A percentile compares a stretch with the other conserved stretches of the same genome.
These are phyloP conservation scores for Danaus melanippus DNA, from an alignment of 1,140 invertebrate genomes.

Conservation along the genomic window DNA sequence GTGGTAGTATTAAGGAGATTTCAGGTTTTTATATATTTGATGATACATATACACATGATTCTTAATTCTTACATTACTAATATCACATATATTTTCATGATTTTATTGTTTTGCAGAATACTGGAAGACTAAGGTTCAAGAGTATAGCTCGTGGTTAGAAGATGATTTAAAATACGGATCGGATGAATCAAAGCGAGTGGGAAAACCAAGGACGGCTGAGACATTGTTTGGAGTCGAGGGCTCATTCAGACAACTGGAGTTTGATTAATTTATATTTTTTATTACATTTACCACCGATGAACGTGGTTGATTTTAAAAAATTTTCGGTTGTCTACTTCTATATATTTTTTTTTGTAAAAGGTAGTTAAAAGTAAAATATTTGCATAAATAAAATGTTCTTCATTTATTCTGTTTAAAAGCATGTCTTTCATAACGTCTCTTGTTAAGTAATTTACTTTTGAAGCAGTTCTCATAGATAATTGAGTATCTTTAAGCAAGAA, in stretches of 20 bases:
- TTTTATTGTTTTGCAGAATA: constrained; percentile 39
- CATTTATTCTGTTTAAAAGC: no score
- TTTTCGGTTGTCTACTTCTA: no score
- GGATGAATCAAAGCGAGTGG: constrained; percentile 73
- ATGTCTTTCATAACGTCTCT: no score
- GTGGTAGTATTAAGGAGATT: constrained; percentile 48
- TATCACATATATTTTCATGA: constrained; percentile 7
- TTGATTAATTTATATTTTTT: constrained; percentile 29
- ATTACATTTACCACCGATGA: not conserved
- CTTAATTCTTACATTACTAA: constrained; percentile 15
- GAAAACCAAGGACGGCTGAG: constrained; percentile 72
- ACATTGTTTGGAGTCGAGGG: constrained; percentile 75
- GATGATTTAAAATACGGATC: constrained; percentile 72
- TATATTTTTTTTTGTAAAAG: no score
- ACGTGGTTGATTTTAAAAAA: no score
- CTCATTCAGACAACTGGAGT: constrained; percentile 73
- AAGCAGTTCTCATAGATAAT: no score
- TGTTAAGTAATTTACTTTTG: no score
- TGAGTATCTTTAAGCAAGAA: no score
- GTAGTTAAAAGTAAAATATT: no score
- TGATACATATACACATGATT: not conserved
- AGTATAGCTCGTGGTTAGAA: constrained; percentile 66
- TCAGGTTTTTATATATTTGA: constrained; percentile 32
- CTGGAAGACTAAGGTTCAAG: constrained; percentile 69
- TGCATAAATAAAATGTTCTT: no score